A percentile compares a stretch with the other conserved stretches of the same genome.
Conservation (phyloP, 92 coral and sea anemone genomes). For the Epizoanthus scotinus region DNA sequence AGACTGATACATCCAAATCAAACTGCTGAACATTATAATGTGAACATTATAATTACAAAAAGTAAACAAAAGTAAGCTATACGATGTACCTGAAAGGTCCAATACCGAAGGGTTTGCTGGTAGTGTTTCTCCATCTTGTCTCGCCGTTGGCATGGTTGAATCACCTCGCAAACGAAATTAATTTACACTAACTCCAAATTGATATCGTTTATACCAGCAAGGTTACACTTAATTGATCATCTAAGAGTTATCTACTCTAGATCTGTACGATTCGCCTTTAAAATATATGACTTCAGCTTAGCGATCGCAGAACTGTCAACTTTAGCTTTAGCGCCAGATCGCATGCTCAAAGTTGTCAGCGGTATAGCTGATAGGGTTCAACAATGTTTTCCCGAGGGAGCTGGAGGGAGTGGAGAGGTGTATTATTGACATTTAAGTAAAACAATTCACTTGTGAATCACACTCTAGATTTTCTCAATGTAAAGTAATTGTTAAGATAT, state of each 20-base stretch:
- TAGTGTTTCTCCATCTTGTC: slow-evolving; percentile 30
- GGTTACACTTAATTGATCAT: neutral
- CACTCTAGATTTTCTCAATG: too few relatives aligned
- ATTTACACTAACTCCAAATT: neutral
- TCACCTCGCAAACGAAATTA: neutral
- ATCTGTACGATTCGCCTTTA: neutral
- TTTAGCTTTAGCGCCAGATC: slow-evolving; percentile 44
- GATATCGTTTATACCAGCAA: neutral
- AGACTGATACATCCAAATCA: neutral
- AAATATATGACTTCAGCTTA: neutral
- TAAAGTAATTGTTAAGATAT: too few relatives aligned
- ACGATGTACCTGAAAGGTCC: slow-evolving; percentile 44
- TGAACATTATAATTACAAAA: neutral
- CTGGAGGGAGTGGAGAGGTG: neutral
- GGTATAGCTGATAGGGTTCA: neutral
- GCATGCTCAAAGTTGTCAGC: slow-evolving; percentile 30
- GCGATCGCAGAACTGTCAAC: slow-evolving; percentile 11
- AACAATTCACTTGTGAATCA: too few relatives aligned
- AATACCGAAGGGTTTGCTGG: slow-evolving; percentile 30
- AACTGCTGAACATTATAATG: neutral
- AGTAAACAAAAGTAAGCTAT: neutral
- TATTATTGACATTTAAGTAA: neutral
- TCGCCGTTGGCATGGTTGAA: slow-evolving; percentile 23
- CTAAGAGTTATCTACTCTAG: too few relatives aligned
- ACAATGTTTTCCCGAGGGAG: neutral